These are phyloP conservation scores for Caenorhabditis elegans DNA, from an alignment of 1,140 invertebrate species.

Conservation along the genomic window WBcel235 BX284605.5:9455001-9455500, in stretches of 20 bases:
- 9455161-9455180: slow-evolving; percentile 2
- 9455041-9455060: slow-evolving; percentile 4
- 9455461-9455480: too few species aligned
- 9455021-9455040: background rate
- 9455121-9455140: slow-evolving; percentile 23
- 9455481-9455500: too few species aligned
- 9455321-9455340: too few species aligned
- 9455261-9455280: background rate
- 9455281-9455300: background rate
- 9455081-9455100: slow-evolving; percentile 31
- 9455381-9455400: too few species aligned
- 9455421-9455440: too few species aligned
- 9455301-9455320: background rate
- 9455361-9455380: too few species aligned
- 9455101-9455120: slow-evolving; percentile 13
- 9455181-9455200: slow-evolving; percentile 10
- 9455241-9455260: background rate
- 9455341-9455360: too few species aligned
- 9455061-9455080: slow-evolving; percentile 22
- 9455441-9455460: too few species aligned
- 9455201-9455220: slow-evolving; percentile 20
- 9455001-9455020: too few species aligned
- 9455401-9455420: too few species aligned
- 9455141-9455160: background rate
- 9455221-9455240: slow-evolving; percentile 22